Evolutionary conservation across 1,140 invertebrate genomes (phyloP), one percentile per base, ranked within the genome.

Genomic region (Drosophila sturtevanti): DNA sequence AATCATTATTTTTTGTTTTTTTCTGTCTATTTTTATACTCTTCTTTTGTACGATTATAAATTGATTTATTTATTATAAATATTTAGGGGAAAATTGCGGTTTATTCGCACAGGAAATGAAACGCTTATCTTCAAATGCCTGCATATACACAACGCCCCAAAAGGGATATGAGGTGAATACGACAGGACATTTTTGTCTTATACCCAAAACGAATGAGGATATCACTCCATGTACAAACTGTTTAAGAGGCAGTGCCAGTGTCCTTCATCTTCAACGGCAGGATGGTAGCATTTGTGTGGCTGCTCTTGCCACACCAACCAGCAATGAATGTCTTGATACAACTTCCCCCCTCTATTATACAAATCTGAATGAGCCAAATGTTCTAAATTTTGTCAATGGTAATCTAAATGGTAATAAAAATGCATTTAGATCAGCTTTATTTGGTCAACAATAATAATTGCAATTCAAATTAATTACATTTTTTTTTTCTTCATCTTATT

Each of bases 281-380:
- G 51, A 77, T 31, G 61, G 52, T 1, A 62, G 60, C 7, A 4
- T 18, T 0, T 81, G 78, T 63, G 60, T 70, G 18, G 31, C 14
- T 0, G 78, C 52, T 14, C 59, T 81, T 48, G 77, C 77, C 68
- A 81, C 72, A 24, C 72, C 77, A 61, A 79, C 68, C 12, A 68
- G 31, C 4, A 12, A 67, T 1, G 24, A 37, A 1, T 81, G 79
- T 34, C 4, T n/a, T 21, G 24, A 2, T 7, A 27, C 2, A 0
- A 9, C n/a, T 0, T 4, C 7, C 0, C 27, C 18, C 6, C 7
- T 79, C 0, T 63, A 65, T n/a, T 76, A 59, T 14, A 79, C 75
- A 27, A 56, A 59, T 6, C 16, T 74, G 0, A 0, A 21, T 0
- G 7, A 14, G 1, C 1, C 27, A 9, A 61, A n/a, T 14, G 6